A percentile compares a stretch with the other conserved stretches of the same genome.
Evolutionary conservation across 2,113 vertebrate genomes (phyloP).

Genomic region (Paralichthys olivaceus): DNA sequence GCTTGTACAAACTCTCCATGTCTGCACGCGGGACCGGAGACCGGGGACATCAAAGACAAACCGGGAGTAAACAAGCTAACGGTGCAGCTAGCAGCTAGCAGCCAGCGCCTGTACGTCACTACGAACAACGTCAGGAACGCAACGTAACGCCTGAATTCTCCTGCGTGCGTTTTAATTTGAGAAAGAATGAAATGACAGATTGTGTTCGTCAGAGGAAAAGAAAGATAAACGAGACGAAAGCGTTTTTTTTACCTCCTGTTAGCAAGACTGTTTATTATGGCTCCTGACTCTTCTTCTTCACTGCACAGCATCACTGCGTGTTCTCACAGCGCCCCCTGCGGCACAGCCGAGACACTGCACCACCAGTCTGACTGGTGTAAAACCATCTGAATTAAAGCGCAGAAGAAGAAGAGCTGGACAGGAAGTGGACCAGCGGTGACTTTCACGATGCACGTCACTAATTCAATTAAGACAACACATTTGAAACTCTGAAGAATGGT

Average conservation of each 20-base stretch:
- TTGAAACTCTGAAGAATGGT: too few species aligned
- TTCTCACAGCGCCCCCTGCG: neutral
- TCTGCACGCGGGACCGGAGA: slow-evolving; percentile 33
- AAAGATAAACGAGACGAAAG: too few species aligned
- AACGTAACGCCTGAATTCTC: neutral
- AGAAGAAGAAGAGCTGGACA: too few species aligned
- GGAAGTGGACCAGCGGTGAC: too few species aligned
- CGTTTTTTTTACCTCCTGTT: neutral
- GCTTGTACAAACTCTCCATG: slow-evolving; percentile 82
- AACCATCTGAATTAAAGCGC: too few species aligned
- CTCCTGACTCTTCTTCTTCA: slow-evolving; percentile 38
- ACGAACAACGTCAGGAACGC: neutral
- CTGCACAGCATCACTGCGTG: neutral
- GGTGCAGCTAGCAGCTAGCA: neutral
- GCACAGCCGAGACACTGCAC: neutral
- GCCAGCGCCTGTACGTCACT: neutral
- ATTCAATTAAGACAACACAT: too few species aligned
- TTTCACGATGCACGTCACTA: too few species aligned
- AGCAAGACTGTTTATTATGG: slow-evolving; percentile 57
- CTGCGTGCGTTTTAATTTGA: neutral
- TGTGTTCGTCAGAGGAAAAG: neutral
- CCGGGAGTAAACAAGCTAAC: slow-evolving; percentile 37
- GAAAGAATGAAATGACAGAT: neutral
- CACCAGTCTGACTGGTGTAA: neutral
- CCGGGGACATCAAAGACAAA: slow-evolving; percentile 48